Base-by-base conservation (phyloP, 2,113 vertebrate species). In the Leptodactylus fuscus region DNA sequence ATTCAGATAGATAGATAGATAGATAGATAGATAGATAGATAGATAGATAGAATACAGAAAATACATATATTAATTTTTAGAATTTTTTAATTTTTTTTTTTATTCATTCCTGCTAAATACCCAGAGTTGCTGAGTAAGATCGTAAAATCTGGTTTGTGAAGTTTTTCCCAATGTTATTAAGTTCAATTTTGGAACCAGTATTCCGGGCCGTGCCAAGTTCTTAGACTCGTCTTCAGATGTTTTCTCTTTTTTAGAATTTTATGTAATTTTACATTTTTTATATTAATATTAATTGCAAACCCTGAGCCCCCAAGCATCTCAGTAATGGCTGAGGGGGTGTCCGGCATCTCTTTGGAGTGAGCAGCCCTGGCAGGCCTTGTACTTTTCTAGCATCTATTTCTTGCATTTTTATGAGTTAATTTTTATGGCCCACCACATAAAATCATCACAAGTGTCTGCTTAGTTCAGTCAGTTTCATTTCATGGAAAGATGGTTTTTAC, bases 121-220 rank as follows among this genome's bases (percentile, higher is more conserved):
- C 34, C 69, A 41, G 69, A 44, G 1, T 27, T 46, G 70, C 70
- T 44, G 70, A 74, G 41, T 74, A 46, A 74, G 70, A 74, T 46
- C 69, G 34, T 71, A 74, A 46, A 74, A 74, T 74, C 41, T 46
- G 70, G 70, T 36, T 74, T 74, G 70, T 74, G 70, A 74, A 53
- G 36, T n/a, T 53, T 76, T 76, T 76, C 49, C 49, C 75, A 77
- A 32, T 48, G 22, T 76, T 71, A 71, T 71, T 41, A 71, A 38
- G 22, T 74, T 74, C 70, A 44, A n/a, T 74, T 55, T 24, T 78
- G 75, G 75, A 78, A 53, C 4, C 5, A 58, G 11, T 58, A 10
- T 58, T 34, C 12, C 8, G 1, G 4, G 4, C 51, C 20, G 29
- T 55, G 49, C 75, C 75, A 78, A 78, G 20, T 34, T 53, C 9